Evolutionary conservation across 2,797 vertebrate genomes (phyloP).

Genomic region (Coluber constrictor): DNA sequence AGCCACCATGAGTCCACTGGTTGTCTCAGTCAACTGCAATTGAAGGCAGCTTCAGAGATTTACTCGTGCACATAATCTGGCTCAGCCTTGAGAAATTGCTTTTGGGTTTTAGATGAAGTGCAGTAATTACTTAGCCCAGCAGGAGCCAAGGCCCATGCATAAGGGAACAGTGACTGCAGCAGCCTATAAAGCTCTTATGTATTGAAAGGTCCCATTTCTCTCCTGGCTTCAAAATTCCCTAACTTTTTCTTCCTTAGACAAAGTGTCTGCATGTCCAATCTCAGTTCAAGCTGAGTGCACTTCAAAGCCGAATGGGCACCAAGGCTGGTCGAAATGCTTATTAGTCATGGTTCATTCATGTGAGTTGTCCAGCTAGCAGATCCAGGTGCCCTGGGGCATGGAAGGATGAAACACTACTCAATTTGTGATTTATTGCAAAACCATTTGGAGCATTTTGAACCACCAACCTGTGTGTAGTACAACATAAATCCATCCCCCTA

Average conservation of each 20-base stretch:
- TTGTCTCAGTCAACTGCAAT: neutral
- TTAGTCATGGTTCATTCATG: neutral
- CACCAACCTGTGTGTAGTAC: neutral
- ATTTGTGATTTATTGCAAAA: slow-evolving; percentile 18
- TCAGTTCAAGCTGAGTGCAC: neutral
- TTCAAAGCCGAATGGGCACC: neutral
- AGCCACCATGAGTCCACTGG: neutral
- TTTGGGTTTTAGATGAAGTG: slow-evolving; percentile 23
- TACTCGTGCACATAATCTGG: neutral
- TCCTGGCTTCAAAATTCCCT: slow-evolving; percentile 8
- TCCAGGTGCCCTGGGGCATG: neutral
- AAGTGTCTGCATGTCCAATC: neutral
- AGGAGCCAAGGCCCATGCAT: slow-evolving; percentile 1
- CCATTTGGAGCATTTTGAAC: neutral
- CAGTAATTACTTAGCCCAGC: slow-evolving; percentile 14
- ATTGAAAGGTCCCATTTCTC: slow-evolving; percentile 28
- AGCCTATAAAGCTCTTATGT: neutral
- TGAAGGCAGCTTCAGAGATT: slow-evolving; percentile 1
- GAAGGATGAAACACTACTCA: neutral
- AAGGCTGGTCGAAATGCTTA: slow-evolving; percentile 4
- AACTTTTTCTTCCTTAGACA: slow-evolving; percentile 25
- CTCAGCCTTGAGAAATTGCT: slow-evolving; percentile 14
- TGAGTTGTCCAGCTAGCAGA: neutral
- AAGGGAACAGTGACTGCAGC: slow-evolving; percentile 3
- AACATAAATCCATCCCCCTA: neutral